A percentile compares a stretch with the other conserved stretches of the same genome.
Evolutionary conservation across 2,888 invertebrate genomes (phyloP).

Genomic region (Cloeon dipterum): DNA sequence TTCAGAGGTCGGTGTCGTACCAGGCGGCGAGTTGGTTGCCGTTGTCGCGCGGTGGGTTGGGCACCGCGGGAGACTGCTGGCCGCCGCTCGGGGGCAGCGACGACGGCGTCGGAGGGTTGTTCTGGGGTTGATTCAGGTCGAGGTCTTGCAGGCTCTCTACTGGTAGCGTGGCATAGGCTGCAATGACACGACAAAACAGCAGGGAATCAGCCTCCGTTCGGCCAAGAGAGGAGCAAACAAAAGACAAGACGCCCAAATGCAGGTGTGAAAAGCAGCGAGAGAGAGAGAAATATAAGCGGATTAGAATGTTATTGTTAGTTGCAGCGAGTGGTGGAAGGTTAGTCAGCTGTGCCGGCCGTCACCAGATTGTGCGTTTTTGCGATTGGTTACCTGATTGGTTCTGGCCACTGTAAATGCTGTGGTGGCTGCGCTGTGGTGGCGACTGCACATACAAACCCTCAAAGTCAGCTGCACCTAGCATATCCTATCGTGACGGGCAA

Average conservation of each 20-base stretch:
- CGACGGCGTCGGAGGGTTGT: constrained; percentile 41
- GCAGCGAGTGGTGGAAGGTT: no score
- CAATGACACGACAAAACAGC: constrained; percentile 11
- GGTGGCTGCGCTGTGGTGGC: constrained; percentile 26
- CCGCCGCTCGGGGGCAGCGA: constrained; percentile 53
- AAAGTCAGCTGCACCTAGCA: constrained; percentile 77
- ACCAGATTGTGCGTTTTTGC: neutral
- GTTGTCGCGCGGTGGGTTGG: constrained; percentile 69
- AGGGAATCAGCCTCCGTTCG: no score
- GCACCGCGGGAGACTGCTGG: constrained; percentile 51
- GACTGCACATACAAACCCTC: constrained; percentile 84
- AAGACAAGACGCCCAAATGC: no score
- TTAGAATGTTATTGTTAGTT: no score
- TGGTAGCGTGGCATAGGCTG: constrained; percentile 95
- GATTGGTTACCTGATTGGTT: neutral
- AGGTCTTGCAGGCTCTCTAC: constrained; percentile 91
- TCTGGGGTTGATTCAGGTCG: constrained; percentile 28
- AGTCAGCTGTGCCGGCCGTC: no score
- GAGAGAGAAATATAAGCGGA: no score
- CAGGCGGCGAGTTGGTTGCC: constrained; percentile 74
- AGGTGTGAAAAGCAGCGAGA: no score
- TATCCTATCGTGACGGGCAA: constrained; percentile 36
- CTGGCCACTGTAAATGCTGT: constrained; percentile 24
- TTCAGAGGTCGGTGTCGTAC: constrained; percentile 87
- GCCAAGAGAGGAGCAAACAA: no score